Conservation (phyloP, 2,888 invertebrate genomes). For the Punctoribates punctum region DNA sequence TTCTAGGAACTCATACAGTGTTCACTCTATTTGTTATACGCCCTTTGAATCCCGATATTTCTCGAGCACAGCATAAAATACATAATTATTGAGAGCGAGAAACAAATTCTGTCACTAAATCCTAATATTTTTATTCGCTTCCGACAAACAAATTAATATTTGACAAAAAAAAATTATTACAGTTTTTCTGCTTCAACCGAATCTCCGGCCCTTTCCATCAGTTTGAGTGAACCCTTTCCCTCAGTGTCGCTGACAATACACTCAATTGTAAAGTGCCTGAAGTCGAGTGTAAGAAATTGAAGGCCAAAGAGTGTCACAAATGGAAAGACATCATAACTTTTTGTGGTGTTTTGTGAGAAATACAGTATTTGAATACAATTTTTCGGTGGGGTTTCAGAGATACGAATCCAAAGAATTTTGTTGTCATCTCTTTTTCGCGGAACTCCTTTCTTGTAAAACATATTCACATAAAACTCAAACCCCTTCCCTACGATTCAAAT, state of each 20-base stretch:
- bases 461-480: no score
- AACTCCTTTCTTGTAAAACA: no score
- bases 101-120: neutral
- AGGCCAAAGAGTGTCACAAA: no score
- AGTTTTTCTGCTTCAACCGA: neutral
- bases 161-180: no score
- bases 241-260: neutral
- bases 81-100: neutral
- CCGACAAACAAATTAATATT: no score
- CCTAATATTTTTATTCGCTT: no score
- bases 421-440: no score
- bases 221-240: constrained; percentile 5
- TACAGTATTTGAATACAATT: no score
- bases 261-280: no score
- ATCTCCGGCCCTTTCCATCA: neutral
- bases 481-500: no score
- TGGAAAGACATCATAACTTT: neutral
- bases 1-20: neutral
- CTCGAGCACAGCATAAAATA: neutral
- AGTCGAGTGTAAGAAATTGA: neutral
- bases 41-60: neutral
- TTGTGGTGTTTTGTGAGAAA: neutral
- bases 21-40: neutral
- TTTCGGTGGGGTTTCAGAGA: no score
- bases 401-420: no score